phyloP scores from a whole-genome alignment of 2,113 vertebrate genomes.

The Uria lomvia region DNA sequence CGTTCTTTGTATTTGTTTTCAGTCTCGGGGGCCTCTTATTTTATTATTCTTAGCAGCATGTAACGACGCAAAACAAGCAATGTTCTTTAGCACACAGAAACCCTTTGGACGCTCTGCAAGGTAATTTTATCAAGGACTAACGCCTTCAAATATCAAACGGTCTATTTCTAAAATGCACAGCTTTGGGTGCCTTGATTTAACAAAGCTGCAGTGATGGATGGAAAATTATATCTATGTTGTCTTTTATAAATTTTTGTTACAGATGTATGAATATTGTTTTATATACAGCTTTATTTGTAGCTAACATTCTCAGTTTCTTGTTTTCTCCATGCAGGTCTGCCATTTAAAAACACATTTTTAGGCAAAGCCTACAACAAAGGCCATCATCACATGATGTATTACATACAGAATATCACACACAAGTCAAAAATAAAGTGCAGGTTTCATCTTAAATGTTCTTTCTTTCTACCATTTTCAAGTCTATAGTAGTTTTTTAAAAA shows the following conservation, averaged over 20 bases:
- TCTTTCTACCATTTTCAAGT: not conserved
- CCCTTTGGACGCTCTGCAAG: not conserved
- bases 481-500: not conserved
- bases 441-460: not conserved
- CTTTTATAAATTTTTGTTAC: not conserved
- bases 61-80: not conserved
- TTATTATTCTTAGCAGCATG: not conserved
- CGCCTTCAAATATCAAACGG: not conserved
- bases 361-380: not conserved
- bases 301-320: not conserved
- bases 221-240: not conserved
- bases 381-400: not conserved
- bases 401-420: not conserved
- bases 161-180: not conserved
- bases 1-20: not conserved
- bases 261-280: not conserved
- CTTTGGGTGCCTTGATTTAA: not conserved
- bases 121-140: not conserved
- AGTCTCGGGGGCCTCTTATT: not conserved
- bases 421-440: not conserved
- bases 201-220: not conserved
- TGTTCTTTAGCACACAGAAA: not conserved
- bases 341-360: accelerated
- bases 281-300: not conserved
- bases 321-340: not conserved